A percentile compares a stretch with the other conserved stretches of the same genome.
Evolutionary conservation across 1,140 invertebrate species (phyloP).

Genomic region (Pseudomyrmex gracilis): DNA sequence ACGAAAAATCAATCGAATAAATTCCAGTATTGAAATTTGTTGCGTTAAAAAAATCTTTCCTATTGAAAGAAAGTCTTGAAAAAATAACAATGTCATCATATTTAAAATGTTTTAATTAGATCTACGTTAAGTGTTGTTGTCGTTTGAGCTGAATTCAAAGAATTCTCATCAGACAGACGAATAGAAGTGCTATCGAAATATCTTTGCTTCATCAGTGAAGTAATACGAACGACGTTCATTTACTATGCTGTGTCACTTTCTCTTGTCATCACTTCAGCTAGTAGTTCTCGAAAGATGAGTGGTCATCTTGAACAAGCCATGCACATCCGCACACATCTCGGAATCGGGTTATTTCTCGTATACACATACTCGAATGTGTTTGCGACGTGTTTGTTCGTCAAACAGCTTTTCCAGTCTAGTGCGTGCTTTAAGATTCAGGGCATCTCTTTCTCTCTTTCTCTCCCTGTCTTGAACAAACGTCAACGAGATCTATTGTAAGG

Average conservation of each 20-base stretch:
- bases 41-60: too few species aligned
- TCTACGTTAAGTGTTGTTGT: neutral
- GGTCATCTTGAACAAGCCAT: constrained; percentile 12
- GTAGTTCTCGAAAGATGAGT: constrained; percentile 52
- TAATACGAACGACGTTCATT: neutral
- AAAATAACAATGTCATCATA: neutral
- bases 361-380: constrained; percentile 67
- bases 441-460: neutral
- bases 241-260: constrained; percentile 9
- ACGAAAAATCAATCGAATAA: too few species aligned
- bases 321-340: constrained; percentile 31
- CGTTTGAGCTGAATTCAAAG: neutral
- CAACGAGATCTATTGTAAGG: constrained; percentile 37
- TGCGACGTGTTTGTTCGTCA: constrained; percentile 69
- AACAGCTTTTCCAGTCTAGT: constrained; percentile 71
- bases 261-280: constrained; percentile 62
- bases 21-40: too few species aligned
- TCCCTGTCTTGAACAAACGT: constrained; percentile 25
- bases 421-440: constrained; percentile 57
- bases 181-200: constrained; percentile 30
- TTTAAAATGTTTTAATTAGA: constrained; percentile 23
- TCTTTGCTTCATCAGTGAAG: constrained; percentile 35
- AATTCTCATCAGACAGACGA: constrained; percentile 7
- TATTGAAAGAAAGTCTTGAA: neutral
- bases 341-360: constrained; percentile 58